Evolutionary conservation across 2,888 invertebrate genomes (phyloP), one percentile per base, ranked within the genome.

Genomic region (Cosmia trapezina): DNA sequence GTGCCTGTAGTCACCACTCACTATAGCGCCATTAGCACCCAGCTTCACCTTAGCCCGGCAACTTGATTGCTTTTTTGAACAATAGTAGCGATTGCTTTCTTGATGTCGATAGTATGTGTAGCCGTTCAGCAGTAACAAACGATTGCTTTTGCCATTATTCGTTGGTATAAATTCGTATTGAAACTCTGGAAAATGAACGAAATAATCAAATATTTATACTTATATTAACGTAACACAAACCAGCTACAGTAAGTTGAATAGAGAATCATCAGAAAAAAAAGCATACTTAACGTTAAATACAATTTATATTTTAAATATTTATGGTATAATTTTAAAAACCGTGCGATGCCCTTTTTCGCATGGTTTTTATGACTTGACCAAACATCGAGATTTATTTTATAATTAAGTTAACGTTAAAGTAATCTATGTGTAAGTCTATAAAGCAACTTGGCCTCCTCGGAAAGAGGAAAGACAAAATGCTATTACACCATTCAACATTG

Each of bases 81-180:
- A 88, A 66, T 85, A 86, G 62, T 72, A 86, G 37, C 70, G 76
- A 22, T 64, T 76, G 17, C 73, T 67, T 7, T 70, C 68, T 49
- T 64, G 72, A 37, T 73, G 61, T 65, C 76, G 77, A 51, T 83
- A 82, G 59, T 80, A 88, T 4, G 88, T 87, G 59, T 82, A 83
- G 5, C 78, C 71, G 0, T 83, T 81, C 28, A 83, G 45, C 81
- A 88, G 70, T 9, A 88, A 57, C 28, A 89, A 71, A 3, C 57
- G 37, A 28, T 78, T 83, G 28, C 84, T 80, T 69, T 76, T 78
- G 4, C 67, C 33, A 4, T 68, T 61, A 47, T 69, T 53, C 9
- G 81, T 76, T 11, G 71, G 73, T 56, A 88, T 83, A 45, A 87
- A 76, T 12, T 77, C 60, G 72, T 86, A 87, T 37, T 47, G 67